A percentile compares a stretch with the other conserved stretches of the same genome.
These are phyloP conservation scores for Cacatua alba DNA, from an alignment of 2,113 vertebrate species.

Conservation along the genomic window DNA sequence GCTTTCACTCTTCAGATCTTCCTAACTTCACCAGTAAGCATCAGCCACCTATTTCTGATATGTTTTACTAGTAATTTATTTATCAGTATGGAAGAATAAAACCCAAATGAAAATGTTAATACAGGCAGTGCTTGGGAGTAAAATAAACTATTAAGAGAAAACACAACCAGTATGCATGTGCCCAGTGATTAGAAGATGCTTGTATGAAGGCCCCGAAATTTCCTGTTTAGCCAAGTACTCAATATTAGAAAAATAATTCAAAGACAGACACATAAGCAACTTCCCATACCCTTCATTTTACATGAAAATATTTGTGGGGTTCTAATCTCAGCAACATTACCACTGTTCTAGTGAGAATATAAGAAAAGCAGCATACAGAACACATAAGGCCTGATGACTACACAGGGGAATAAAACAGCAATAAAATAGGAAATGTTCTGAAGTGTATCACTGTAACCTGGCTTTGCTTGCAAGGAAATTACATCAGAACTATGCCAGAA, in stretches of 20 bases:
- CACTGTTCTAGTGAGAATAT: neutral
- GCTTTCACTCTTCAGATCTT: neutral
- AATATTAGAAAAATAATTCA: neutral
- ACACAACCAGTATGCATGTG: fast-evolving
- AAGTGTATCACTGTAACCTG: slow-evolving; percentile 16
- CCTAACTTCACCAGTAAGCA: neutral
- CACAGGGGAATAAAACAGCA: neutral
- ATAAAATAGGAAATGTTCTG: slow-evolving; percentile 30
- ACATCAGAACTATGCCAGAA: slow-evolving; percentile 49
- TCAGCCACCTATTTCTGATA: neutral
- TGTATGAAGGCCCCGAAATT: neutral
- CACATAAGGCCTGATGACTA: neutral
- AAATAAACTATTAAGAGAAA: neutral
- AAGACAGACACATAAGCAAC: neutral
- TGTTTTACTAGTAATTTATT: neutral
- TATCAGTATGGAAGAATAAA: neutral
- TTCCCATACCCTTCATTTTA: neutral
- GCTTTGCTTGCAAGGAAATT: slow-evolving; percentile 47
- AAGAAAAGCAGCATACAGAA: neutral
- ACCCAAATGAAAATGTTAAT: neutral
- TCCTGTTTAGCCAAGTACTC: neutral
- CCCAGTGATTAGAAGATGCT: neutral
- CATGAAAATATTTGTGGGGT: neutral
- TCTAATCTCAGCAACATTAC: neutral
- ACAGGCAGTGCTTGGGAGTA: neutral